Base-by-base conservation (phyloP, 2,888 invertebrate species). In the Cryptus armator region DNA sequence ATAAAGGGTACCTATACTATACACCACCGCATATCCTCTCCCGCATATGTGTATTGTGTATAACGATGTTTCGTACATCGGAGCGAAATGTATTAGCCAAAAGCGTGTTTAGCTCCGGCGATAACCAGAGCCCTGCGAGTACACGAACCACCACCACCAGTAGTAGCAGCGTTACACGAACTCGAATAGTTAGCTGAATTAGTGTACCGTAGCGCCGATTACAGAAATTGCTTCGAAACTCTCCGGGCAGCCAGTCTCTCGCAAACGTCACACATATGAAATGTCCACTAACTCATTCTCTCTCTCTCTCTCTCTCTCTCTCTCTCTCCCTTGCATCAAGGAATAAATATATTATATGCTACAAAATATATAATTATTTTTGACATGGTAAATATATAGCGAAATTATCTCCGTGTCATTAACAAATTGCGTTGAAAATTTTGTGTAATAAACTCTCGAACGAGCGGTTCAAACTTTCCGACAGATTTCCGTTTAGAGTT, bases 141-240 rank as follows among this genome's bases (percentile, higher is more conserved):
- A 48, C 48, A 71, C 75, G 37, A 70, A 32, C 46, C 29, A 10
- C 46, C 29, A 10, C 64, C 10, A 56, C 24, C 56, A 56, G 19
- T 19, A 19, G 56, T 24, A 37, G 64, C 37, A 51, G 80, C 75
- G 46, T 70, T 80, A 48, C 83, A 71, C 66, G 48, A 80, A 76
- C 80, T 71, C 67, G 51, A 53, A 80, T 76, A 74, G 66, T 71
- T 74, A 48, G 75, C 76, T 24, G 76, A 80, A 76, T 84, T 84
- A 76, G 70, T 84, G 75, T 76, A 66, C 75, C 80, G 71, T 29
- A 46, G 75, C 62, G 75, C 56, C 72, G 80, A 84, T 80, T 80
- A 84, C 83, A 76, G 80, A 80, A 84, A 84, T 84, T 80, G 76
- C 76, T 62, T 48, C 64, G 74, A 77, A 77, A 82, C 76, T 83